A percentile compares a stretch with the other conserved stretches of the same genome.
These are phyloP conservation scores for Endotricha flammealis DNA, from an alignment of 2,888 invertebrate genomes.

Conservation along the genomic window DNA sequence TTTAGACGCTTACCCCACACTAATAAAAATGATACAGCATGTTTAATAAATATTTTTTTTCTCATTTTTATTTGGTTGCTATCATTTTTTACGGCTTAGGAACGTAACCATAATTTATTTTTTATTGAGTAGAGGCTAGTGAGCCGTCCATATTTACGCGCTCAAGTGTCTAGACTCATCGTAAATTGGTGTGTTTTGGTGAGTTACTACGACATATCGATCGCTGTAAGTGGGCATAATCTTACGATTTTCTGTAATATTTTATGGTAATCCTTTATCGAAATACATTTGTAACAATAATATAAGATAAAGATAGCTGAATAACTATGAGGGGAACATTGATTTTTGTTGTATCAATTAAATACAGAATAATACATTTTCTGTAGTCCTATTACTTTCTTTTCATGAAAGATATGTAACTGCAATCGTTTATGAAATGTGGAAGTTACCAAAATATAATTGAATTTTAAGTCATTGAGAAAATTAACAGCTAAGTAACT, in stretches of 20 bases:
- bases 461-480: no score
- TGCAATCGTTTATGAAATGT: no score
- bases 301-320: no score
- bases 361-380: no score
- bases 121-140: constrained; percentile 11
- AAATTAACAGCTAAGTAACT: no score
- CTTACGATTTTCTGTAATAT: constrained; percentile 33
- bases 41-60: constrained; percentile 9
- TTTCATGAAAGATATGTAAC: no score
- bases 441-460: no score
- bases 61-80: constrained; percentile 8
- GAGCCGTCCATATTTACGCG: constrained; percentile 9
- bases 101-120: constrained; percentile 11
- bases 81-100: constrained; percentile 12
- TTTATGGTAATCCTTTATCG: constrained; percentile 5
- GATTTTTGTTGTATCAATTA: no score
- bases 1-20: constrained; percentile 6
- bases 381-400: no score
- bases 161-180: constrained; percentile 10
- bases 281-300: neutral
- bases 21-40: constrained; percentile 12
- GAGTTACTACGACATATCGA: constrained; percentile 41
- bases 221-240: constrained; percentile 43
- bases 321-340: no score
- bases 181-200: constrained; percentile 7